These are phyloP conservation scores for Xylota sylvarum DNA, from an alignment of 2,888 invertebrate species.

Conservation along the genomic window DNA sequence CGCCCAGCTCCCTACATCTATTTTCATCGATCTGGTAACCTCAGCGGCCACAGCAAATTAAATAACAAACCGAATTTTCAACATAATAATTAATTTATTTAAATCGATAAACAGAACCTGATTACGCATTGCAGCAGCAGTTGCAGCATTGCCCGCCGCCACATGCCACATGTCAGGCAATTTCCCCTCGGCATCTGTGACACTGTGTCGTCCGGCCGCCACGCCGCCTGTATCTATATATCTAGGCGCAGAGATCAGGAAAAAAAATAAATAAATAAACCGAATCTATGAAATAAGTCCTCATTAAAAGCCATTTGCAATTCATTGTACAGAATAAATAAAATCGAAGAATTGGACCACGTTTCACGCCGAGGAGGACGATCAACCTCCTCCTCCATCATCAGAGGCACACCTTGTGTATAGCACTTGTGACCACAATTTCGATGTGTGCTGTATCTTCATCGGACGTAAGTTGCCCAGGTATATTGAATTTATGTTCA, in stretches of 20 bases:
- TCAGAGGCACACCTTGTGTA: neutral
- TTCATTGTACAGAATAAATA: constrained; percentile 71
- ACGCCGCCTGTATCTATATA: constrained; percentile 2
- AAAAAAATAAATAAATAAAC: neutral
- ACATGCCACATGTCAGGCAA: constrained; percentile 51
- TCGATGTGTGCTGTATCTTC: constrained; percentile 47
- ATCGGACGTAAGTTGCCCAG: constrained; percentile 39
- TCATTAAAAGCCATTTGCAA: constrained; percentile 71
- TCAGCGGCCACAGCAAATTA: constrained; percentile 29
- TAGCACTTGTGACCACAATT: constrained; percentile 55
- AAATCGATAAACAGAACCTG: constrained; percentile 58
- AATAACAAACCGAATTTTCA: constrained; percentile 59
- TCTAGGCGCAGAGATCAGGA: neutral
- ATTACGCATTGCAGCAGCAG: constrained; percentile 60
- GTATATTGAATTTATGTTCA: constrained; percentile 50
- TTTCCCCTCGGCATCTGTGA: neutral
- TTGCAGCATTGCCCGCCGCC: constrained; percentile 21
- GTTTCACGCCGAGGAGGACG: constrained; percentile 40
- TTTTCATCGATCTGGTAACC: constrained; percentile 22
- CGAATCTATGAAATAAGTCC: constrained; percentile 37
- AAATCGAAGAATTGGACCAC: constrained; percentile 73
- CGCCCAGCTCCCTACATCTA: neutral
- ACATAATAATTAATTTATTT: constrained; percentile 68
- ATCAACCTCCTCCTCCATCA: constrained; percentile 1
- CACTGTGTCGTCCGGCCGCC: neutral